Percentiles rank a stretch among this genome's conserved stretches.
phyloP scores from a whole-genome alignment of 1,140 invertebrate species.

The Holotrichia oblita region DNA sequence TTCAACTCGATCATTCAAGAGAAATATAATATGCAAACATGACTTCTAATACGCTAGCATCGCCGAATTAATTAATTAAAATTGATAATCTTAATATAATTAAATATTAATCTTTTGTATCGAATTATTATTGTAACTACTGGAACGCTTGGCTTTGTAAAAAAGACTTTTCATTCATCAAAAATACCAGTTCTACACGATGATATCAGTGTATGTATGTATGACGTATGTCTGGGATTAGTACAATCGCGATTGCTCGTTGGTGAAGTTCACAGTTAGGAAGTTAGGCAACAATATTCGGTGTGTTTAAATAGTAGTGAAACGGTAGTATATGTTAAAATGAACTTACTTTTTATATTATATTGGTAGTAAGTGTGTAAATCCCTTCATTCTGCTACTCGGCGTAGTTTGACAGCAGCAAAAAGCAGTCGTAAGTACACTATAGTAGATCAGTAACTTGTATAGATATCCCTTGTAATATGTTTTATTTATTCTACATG shows the following conservation, averaged over 20 bases:
- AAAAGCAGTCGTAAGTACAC: conserved; percentile 19
- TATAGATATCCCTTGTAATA: not conserved
- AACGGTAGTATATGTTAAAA: conserved; percentile 14
- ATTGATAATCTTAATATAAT: not conserved
- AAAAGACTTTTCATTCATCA: conserved; percentile 28
- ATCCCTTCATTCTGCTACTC: not conserved
- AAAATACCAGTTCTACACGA: conserved; percentile 24
- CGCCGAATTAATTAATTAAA: not conserved
- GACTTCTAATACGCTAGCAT: not conserved
- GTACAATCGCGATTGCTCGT: not conserved
- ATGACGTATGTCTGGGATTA: conserved; percentile 12
- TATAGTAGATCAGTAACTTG: not conserved
- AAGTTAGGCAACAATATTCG: conserved; percentile 24
- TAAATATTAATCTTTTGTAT: not conserved
- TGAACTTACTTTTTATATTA: conserved; percentile 25
- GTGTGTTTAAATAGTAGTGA: not conserved
- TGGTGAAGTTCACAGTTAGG: conserved; percentile 28
- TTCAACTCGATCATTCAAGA: conserved; percentile 18
- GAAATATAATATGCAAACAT: not conserved
- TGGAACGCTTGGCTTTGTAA: too few species aligned
- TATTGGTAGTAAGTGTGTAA: conserved; percentile 25
- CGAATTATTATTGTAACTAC: too few species aligned
- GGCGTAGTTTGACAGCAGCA: not conserved
- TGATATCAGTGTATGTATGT: not conserved
- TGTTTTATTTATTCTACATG: not conserved